Evolutionary conservation across 2,888 invertebrate genomes (phyloP).

Genomic region (Arenicola marina): DNA sequence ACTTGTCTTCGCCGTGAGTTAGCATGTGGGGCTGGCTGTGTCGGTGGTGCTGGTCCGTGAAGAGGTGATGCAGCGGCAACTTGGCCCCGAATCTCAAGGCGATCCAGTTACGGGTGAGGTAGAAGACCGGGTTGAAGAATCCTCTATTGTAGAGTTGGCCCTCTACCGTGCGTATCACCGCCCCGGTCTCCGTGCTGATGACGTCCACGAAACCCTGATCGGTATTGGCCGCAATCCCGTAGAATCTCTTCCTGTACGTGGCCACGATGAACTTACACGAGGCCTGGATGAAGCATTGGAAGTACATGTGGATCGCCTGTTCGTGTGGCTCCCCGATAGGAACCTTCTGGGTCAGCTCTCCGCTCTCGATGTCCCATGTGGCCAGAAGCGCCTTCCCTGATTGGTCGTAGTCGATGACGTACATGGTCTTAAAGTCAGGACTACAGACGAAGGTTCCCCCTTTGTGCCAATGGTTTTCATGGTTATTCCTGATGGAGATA

Average conservation of each 20-base stretch:
- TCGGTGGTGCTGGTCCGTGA: slow-evolving; percentile 76
- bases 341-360: neutral
- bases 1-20: neutral
- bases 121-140: neutral
- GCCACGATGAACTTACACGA: neutral
- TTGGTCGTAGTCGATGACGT: slow-evolving; percentile 3
- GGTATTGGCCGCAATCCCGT: too few species aligned
- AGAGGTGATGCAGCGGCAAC: slow-evolving; percentile 83
- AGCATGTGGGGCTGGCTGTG: slow-evolving; percentile 66
- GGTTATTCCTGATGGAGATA: neutral
- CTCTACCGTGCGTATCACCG: neutral
- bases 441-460: neutral
- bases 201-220: slow-evolving; percentile 2
- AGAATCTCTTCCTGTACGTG: neutral
- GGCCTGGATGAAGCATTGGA: neutral
- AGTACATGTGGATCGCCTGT: neutral
- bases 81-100: slow-evolving; percentile 57
- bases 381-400: neutral
- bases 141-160: neutral
- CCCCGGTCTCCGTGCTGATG: neutral
- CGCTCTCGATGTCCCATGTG: slow-evolving; percentile 4
- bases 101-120: slow-evolving; percentile 3
- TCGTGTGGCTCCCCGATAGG: neutral
- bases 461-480: slow-evolving; percentile 6
- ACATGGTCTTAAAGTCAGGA: neutral